phyloP scores from a whole-genome alignment of 2,113 vertebrate genomes.

The Myrmecophaga tridactyla region DNA sequence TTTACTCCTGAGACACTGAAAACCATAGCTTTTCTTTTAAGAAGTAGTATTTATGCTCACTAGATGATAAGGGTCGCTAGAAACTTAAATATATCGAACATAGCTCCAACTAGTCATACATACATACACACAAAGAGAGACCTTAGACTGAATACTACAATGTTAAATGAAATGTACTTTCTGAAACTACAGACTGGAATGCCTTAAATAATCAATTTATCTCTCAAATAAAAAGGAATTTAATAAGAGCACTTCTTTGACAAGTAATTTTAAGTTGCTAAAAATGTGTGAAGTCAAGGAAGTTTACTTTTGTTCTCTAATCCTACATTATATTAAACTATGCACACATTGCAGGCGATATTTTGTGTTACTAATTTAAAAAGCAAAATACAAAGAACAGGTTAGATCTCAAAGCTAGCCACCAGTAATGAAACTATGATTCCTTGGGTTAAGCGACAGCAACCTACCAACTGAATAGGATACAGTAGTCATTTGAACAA shows the following conservation, averaged over 20 bases:
- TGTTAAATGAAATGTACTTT: neutral
- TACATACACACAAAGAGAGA: neutral
- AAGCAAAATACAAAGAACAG: neutral
- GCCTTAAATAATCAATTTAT: neutral
- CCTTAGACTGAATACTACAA: neutral
- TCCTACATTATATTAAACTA: neutral
- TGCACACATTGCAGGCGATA: neutral
- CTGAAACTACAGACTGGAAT: neutral
- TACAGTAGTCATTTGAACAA: neutral
- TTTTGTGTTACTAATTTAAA: neutral
- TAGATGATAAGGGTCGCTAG: neutral
- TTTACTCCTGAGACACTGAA: neutral
- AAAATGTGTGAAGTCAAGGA: neutral
- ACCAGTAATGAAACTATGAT: neutral
- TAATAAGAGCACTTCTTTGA: neutral
- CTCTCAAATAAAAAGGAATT: slow-evolving; percentile 11
- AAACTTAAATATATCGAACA: neutral
- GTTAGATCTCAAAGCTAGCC: neutral
- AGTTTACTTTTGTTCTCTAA: slow-evolving; percentile 30
- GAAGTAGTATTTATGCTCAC: neutral
- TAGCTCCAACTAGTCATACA: neutral
- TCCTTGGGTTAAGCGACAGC: neutral
- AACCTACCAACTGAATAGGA: neutral
- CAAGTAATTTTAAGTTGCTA: slow-evolving; percentile 25
- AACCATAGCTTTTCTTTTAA: neutral